These are phyloP conservation scores for Dioctria linearis DNA, from an alignment of 2,888 invertebrate genomes.

Conservation along the genomic window DNA sequence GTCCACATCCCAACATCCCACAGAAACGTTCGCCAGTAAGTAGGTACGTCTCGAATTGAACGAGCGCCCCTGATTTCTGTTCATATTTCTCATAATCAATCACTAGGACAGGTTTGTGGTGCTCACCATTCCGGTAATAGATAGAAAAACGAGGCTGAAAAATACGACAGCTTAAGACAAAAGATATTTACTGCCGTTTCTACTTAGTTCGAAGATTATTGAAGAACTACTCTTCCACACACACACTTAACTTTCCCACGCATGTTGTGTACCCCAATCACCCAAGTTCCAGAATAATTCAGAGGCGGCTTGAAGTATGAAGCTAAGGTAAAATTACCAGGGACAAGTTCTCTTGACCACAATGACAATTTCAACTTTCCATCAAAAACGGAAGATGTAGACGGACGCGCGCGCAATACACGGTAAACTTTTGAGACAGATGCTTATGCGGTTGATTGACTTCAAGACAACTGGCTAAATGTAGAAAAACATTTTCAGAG, in stretches of 20 bases:
- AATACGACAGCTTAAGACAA: constrained; percentile 43
- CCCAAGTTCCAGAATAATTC: background rate
- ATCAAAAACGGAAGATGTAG: background rate
- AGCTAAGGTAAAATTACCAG: background rate
- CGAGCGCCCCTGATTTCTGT: constrained; percentile 33
- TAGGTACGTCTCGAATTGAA: background rate
- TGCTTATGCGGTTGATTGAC: constrained; percentile 50
- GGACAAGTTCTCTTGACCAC: constrained; percentile 38
- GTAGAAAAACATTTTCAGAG: constrained; percentile 48
- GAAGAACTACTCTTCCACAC: constrained; percentile 37
- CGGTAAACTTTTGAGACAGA: constrained; percentile 45
- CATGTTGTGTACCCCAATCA: constrained; percentile 16
- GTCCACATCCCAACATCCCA: constrained; percentile 41
- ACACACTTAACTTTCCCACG: constrained; percentile 49
- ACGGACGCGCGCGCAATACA: constrained; percentile 3
- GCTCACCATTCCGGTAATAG: constrained; percentile 4
- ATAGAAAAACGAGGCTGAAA: constrained; percentile 42
- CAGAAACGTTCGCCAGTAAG: background rate
- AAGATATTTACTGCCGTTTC: constrained; percentile 38
- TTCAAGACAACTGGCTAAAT: constrained; percentile 47
- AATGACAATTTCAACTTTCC: constrained; percentile 31
- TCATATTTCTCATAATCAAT: constrained; percentile 49
- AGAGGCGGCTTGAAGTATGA: background rate
- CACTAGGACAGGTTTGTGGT: constrained; percentile 46
- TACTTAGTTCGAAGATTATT: constrained; percentile 22